phyloP scores from a whole-genome alignment of 1,140 invertebrate species.

The Goniozus legneri region DNA sequence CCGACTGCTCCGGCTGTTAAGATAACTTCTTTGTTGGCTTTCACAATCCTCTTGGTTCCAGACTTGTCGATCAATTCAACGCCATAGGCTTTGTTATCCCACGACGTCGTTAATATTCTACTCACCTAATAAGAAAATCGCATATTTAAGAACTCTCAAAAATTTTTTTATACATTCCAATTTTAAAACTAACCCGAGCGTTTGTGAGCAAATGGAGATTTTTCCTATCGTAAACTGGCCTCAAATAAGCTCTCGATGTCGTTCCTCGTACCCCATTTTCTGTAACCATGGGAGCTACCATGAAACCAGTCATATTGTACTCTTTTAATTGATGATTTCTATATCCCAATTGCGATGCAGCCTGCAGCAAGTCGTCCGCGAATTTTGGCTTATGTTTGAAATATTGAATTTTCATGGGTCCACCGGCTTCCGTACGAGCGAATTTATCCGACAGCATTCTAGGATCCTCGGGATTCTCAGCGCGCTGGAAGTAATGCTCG shows the following conservation, averaged over 20 bases:
- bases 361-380: constrained; percentile 60
- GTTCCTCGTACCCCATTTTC: constrained; percentile 61
- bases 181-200: constrained; percentile 29
- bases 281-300: constrained; percentile 56
- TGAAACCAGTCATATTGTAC: constrained; percentile 59
- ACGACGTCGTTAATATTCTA: constrained; percentile 49
- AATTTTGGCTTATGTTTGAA: constrained; percentile 57
- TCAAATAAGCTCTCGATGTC: constrained; percentile 49
- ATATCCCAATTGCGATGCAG: constrained; percentile 70
- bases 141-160: too few relatives aligned
- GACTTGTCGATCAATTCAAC: constrained; percentile 58
- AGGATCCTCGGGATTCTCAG: constrained; percentile 41
- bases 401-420: constrained; percentile 51
- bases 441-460: constrained; percentile 29
- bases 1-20: constrained; percentile 66
- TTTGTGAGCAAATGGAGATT: constrained; percentile 52
- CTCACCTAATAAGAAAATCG: constrained; percentile 30
- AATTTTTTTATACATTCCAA: background rate
- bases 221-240: constrained; percentile 41
- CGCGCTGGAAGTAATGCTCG: constrained; percentile 56
- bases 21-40: constrained; percentile 60
- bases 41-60: constrained; percentile 30
- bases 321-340: constrained; percentile 63
- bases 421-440: constrained; percentile 21
- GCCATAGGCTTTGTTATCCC: constrained; percentile 56